Evolutionary conservation across 2,888 invertebrate genomes (phyloP), one percentile per base, ranked within the genome.

Genomic region (Stenolophus ochropezus): DNA sequence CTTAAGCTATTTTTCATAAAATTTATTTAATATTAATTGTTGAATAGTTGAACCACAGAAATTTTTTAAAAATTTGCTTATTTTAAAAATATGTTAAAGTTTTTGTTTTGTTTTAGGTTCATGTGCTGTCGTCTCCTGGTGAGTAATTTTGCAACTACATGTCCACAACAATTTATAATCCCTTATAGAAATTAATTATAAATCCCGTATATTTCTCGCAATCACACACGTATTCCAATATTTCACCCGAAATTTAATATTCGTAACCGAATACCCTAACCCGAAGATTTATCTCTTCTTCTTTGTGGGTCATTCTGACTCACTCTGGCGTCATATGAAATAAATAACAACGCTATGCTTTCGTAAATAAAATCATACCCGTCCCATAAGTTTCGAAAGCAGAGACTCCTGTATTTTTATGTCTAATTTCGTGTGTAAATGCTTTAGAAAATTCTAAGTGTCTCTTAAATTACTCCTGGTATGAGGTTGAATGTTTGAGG

Each of bases 401-500:
- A 73, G 23, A 49, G 27, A 73, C 73, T 49, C 21, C 73, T 21
- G 49, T 73, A 73, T 73, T 73, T 73, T 73, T 73, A 73, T 73
- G 73, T 73, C 73, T 73, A 73, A 73, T 73, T 73, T 73, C 18
- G 47, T 49, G 16, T 73, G 73, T 73, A 73, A 73, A 49, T 73
- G 73, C 73, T 73, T 73, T 73, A 73, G 73, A 73, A 73, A 47
- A 49, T 73, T 73, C 49, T 21, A 73, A 73, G 47, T 49, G 73
- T 73, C 73, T 73, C 47, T 47, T 73, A 73, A 73, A 73, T 73
- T 49, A 73, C 49, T 21, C 21, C 1, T 23, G 21, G 49, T 73
- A 49, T 47, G 21, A 73, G 47, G 47, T 73, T 69, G 23, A 42
- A 11, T 16, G 23, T 23, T 71, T 42, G 42, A 20, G 49, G 47